A percentile compares a stretch with the other conserved stretches of the same genome.
These are phyloP conservation scores for Barnardius zonarius DNA, from an alignment of 2,113 vertebrate genomes.

Conservation along the genomic window DNA sequence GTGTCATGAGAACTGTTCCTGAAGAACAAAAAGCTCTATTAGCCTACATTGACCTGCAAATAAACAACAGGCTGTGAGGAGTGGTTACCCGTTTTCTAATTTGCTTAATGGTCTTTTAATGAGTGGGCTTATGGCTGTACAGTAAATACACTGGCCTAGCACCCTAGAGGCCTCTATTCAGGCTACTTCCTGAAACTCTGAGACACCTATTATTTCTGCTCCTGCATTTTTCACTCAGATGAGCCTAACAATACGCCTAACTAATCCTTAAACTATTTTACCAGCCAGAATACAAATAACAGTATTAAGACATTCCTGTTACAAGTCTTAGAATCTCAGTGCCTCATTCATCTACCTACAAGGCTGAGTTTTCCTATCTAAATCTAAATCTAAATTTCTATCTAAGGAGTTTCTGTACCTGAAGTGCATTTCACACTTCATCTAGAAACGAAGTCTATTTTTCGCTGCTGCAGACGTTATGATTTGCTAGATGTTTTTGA, in stretches of 20 bases:
- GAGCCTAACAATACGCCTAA: neutral
- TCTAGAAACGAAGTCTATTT: neutral
- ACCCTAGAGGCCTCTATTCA: neutral
- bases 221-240: neutral
- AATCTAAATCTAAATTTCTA: neutral
- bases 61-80: slow-evolving; percentile 60
- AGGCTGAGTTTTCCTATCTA: neutral
- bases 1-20: slow-evolving; percentile 34
- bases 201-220: neutral
- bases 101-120: slow-evolving; percentile 59
- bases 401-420: neutral
- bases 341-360: neutral
- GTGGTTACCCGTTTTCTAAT: slow-evolving; percentile 54
- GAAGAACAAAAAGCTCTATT: slow-evolving; percentile 62
- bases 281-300: neutral
- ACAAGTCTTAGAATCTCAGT: neutral
- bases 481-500: neutral
- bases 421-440: neutral
- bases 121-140: slow-evolving; percentile 23
- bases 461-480: neutral
- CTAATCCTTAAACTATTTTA: neutral
- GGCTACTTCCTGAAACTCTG: neutral
- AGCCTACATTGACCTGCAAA: slow-evolving; percentile 55
- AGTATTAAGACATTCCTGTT: neutral
- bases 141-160: slow-evolving; percentile 20